Evolutionary conservation across 2,797 vertebrate species (phyloP), one percentile per base, ranked within the genome.

Genomic region (Onychomys arenicola): DNA sequence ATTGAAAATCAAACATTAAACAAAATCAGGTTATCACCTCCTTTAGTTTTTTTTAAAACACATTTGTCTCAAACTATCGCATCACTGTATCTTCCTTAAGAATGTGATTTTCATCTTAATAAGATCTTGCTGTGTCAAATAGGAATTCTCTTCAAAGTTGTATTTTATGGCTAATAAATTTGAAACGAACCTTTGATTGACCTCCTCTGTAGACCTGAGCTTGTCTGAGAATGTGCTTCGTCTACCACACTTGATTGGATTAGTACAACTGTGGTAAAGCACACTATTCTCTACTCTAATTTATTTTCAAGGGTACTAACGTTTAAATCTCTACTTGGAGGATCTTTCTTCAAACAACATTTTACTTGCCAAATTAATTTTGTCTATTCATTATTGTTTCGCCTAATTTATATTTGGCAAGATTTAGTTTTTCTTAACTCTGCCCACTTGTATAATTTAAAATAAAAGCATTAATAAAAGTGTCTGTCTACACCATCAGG

Each of bases 281-380:
- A 46, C n/a, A 43, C 27, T 63, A 43, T 13, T 96, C 40, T 85
- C 67, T 67, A 49, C 81, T 97, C 75, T 90, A 83, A 69, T 11
- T 43, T 86, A 63, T 83, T 90, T 90, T 90, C 34, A 92, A 69
- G 63, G 49, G 16, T 78, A 59, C 29, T 40, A 34, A 82, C 71
- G 40, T 94, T 88, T 90, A 46, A 69, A 21, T n/a, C 17, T 67
- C 46, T 40, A 67, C 40, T 88, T 32, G n/a, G 73, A 81, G 16
- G 55, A 59, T 61, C n/a, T 90, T 94, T 87, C 34, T 83, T 80
- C 17, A 65, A 92, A 73, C 84, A 67, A 0, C 87, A 59, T 61
- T 80, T 97, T 84, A 67, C 23, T 93, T 96, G 52, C 61, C 46
- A 95, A 67, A 49, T 76, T 89, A 86, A 43, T 81, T 91, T 77